Evolutionary conservation across 2,113 vertebrate genomes (phyloP), one percentile per base, ranked within the genome.

Genomic region (Pantherophis guttatus): DNA sequence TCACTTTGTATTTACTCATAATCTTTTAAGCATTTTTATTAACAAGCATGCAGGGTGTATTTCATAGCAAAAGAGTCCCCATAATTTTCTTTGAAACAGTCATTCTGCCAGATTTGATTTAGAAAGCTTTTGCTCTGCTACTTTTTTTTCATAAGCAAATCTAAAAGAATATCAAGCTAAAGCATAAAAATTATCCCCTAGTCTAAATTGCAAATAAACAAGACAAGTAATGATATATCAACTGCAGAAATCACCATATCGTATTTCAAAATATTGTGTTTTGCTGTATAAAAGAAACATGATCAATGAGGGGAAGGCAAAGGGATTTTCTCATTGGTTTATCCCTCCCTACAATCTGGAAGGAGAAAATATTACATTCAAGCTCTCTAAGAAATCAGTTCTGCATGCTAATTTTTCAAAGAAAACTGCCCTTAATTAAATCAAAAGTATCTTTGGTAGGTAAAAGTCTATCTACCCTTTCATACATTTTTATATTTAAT

Each of bases 31-130:
- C 26, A 94, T 94, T 97, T 6, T 90, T 93, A 93, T 91, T 95
- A 91, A 94, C 90, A 98, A 96, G 95, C 94, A 96, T 95, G 97
- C 91, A 97, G 95, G 92, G 92, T 97, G 94, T 95, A 97, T 94
- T 95, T 95, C 65, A 97, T 48, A 96, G 85, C 92, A 96, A 23
- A 97, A 95, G 96, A 70, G 88, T 24, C 58, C 0, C 91, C 75
- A 94, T 95, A 86, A 90, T 94, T 94, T 93, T 65, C 8, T 39
- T 58, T 90, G 90, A 95, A 95, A 96, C 96, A 97, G 97, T 97
- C 95, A 91, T 91, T 91, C 96, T 97, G 96, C 89, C 91, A 96
- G 91, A 95, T 90, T 62, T 91, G 93, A 24, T 96, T 95, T 95
- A 96, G 86, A 95, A 97, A 96, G 55, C 62, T 94, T 94, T 15